Evolutionary conservation across 2,888 invertebrate species (phyloP), one percentile per base, ranked within the genome.

Genomic region (Anthoptus insignis): DNA sequence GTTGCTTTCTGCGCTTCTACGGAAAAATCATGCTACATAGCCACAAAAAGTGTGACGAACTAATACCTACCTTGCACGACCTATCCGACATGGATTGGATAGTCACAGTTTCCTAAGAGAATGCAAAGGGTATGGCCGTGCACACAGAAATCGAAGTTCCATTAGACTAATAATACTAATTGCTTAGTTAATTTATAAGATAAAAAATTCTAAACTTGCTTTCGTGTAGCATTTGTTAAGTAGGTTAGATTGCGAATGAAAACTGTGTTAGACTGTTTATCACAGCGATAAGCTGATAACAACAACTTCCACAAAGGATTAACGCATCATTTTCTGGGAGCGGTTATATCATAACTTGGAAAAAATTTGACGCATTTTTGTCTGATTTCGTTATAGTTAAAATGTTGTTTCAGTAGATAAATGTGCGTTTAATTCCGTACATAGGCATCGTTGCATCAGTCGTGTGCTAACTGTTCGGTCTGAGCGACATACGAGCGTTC

Each of bases 341-440:
- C 13, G 53, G 49, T 64, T 45, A 45, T 45, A 45, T 45, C 45
- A 29, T 21, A 27, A 14, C 81, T 76, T 60, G 69, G 78, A 82
- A 83, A 45, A 66, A 42, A 47, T 58, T 52, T 54, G 42, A 58
- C 19, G 52, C 39, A 16, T 24, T 45, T 63, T 65, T 57, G 61
- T 37, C 59, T 64, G 58, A 67, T 64, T 66, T 58, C 67, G 64
- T 52, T 50, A 52, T 57, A 68, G 61, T 50, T 64, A 66, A 53
- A 66, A 29, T 27, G 37, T 49, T 47, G 37, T 39, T 52, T 50
- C 42, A 60, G 66, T 66, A 68, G 73, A 74, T 70, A 86, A 85
- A 82, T 86, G 84, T 81, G 81, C 82, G 83, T 86, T 89, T 89
- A 88, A 89, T 86, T 91, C 80, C 76, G 87, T 86, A 78, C 79